phyloP scores from a whole-genome alignment of 2,888 invertebrate genomes.

The Celastrina argiolus region DNA sequence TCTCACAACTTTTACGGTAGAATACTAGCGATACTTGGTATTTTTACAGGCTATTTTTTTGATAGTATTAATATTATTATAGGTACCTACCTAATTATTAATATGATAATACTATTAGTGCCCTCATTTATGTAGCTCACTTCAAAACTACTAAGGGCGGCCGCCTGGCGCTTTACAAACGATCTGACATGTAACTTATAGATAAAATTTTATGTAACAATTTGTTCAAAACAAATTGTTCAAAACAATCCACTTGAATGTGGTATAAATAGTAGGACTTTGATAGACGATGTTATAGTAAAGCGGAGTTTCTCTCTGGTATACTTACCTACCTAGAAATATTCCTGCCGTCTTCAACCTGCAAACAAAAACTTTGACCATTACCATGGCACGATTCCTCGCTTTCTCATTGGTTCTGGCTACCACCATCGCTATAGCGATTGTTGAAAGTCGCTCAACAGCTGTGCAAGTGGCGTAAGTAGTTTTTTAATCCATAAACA shows the following conservation, averaged over 20 bases:
- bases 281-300: neutral
- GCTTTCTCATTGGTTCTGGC: neutral
- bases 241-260: neutral
- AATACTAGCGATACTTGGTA: no score
- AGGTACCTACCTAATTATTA: no score
- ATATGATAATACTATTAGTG: no score
- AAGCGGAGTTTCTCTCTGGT: neutral
- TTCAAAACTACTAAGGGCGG: neutral
- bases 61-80: no score
- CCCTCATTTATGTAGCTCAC: no score
- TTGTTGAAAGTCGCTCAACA: neutral
- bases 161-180: slow-evolving; percentile 2
- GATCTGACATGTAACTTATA: neutral
- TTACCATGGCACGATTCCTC: neutral
- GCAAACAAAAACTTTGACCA: neutral
- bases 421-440: neutral
- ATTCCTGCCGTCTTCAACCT: neutral
- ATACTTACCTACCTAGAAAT: neutral
- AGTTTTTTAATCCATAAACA: no score
- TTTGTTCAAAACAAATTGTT: neutral
- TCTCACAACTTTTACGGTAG: no score
- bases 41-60: no score
- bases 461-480: neutral
- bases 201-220: neutral
- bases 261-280: neutral